Conservation (phyloP, 2,797 vertebrate genomes). For the Hippopotamyrus pictus region DNA sequence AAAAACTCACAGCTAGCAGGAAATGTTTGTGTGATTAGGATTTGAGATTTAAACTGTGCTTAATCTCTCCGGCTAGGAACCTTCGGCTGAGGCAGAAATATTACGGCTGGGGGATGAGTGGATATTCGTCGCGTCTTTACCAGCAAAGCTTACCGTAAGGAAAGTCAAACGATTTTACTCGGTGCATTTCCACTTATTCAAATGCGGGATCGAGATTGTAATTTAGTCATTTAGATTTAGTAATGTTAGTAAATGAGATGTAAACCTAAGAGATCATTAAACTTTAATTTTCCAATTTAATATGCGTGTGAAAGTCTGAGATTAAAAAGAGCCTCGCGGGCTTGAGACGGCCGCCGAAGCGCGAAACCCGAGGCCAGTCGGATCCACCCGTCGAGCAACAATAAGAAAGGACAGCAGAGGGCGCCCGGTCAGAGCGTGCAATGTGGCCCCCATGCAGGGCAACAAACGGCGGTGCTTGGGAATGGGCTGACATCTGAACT, state of each 20-base stretch:
- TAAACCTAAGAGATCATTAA: slow-evolving; percentile 18
- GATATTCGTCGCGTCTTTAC: neutral
- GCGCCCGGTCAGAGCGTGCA: neutral
- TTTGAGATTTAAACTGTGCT: slow-evolving; percentile 10
- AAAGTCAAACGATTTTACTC: slow-evolving; percentile 9
- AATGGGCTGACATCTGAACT: neutral
- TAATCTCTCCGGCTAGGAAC: slow-evolving; percentile 9
- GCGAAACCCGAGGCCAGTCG: neutral
- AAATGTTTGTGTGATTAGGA: slow-evolving; percentile 6
- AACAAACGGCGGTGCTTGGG: neutral
- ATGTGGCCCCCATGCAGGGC: neutral
- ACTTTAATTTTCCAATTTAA: slow-evolving; percentile 11
- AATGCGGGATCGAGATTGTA: slow-evolving; percentile 1
- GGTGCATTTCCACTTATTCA: neutral
- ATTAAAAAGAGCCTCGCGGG: neutral
- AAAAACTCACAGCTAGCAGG: neutral
- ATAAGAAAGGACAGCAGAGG: slow-evolving; percentile 1
- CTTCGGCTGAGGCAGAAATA: neutral
- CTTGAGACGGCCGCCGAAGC: neutral
- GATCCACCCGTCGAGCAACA: neutral
- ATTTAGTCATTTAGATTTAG: slow-evolving; percentile 17
- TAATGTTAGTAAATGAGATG: slow-evolving; percentile 18
- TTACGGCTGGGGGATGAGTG: neutral
- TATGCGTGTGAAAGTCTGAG: neutral
- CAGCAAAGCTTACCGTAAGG: neutral